phyloP scores from a whole-genome alignment of 2,888 invertebrate genomes.

The Netelia fuscicornis region DNA sequence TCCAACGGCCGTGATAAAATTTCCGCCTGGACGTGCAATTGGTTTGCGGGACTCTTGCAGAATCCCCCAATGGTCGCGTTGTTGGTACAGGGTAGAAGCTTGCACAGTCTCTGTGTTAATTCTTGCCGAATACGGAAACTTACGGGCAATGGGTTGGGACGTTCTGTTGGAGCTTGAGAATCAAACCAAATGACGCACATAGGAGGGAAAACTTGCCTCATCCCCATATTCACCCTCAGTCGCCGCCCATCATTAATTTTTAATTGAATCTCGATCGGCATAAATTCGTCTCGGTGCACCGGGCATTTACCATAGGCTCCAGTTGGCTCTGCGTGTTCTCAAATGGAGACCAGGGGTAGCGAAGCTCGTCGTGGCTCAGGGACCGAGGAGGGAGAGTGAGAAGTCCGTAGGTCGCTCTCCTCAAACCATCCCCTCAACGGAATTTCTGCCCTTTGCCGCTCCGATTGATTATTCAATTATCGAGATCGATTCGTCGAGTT shows the following conservation, averaged over 20 bases:
- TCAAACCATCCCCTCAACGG: slow-evolving; percentile 6
- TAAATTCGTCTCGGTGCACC: slow-evolving; percentile 73
- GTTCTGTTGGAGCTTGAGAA: too few species aligned
- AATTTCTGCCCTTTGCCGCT: slow-evolving; percentile 61
- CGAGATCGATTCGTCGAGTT: slow-evolving; percentile 79
- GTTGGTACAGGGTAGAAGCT: too few species aligned
- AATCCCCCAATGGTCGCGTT: too few species aligned
- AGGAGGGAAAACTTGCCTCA: background rate
- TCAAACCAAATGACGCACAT: too few species aligned
- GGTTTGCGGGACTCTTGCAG: too few species aligned
- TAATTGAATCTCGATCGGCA: slow-evolving; percentile 78
- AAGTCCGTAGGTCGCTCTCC: slow-evolving; percentile 50
- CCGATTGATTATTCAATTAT: slow-evolving; percentile 83
- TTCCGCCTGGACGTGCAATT: too few species aligned
- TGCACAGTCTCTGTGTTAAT: too few species aligned
- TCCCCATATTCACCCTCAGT: background rate
- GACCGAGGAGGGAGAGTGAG: slow-evolving; percentile 34
- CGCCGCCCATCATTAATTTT: slow-evolving; percentile 76
- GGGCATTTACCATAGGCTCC: slow-evolving; percentile 53
- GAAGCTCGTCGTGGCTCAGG: slow-evolving; percentile 48
- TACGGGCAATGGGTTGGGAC: too few species aligned
- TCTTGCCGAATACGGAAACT: too few species aligned
- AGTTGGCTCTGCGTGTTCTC: slow-evolving; percentile 24
- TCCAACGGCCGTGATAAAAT: too few species aligned
- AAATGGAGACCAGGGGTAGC: slow-evolving; percentile 24